These are phyloP conservation scores for Ploceus nigricollis DNA, from an alignment of 2,113 vertebrate genomes.

Conservation along the genomic window DNA sequence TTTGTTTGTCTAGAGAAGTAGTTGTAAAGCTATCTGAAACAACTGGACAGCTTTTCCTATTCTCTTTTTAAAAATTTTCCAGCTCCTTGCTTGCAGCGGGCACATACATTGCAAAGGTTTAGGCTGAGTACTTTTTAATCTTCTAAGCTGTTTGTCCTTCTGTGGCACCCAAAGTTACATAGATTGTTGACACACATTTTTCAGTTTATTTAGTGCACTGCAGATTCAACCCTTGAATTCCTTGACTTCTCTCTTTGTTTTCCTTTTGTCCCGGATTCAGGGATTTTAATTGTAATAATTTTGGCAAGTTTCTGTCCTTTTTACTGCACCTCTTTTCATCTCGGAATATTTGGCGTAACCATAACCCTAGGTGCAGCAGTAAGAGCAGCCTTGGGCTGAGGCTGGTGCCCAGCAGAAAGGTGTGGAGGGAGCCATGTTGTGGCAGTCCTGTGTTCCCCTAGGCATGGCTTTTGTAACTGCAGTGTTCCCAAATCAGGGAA, in stretches of 20 bases:
- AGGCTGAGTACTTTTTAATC: neutral
- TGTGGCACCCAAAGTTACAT: neutral
- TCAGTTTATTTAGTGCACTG: neutral
- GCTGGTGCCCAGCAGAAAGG: neutral
- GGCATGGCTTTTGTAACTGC: neutral
- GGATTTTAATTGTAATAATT: neutral
- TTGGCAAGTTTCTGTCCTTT: neutral
- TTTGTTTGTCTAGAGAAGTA: neutral
- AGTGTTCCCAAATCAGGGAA: neutral
- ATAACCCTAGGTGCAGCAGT: neutral
- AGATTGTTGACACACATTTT: neutral
- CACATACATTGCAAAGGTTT: neutral
- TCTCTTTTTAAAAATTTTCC: neutral
- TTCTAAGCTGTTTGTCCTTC: neutral
- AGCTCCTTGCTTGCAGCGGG: neutral
- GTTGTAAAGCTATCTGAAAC: neutral
- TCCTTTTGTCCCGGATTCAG: rapidly evolving
- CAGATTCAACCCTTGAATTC: neutral
- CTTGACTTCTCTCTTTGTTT: neutral
- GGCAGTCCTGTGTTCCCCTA: neutral
- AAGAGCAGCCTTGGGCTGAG: neutral
- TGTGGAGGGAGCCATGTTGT: neutral
- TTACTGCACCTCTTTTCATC: neutral
- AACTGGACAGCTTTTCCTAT: neutral
- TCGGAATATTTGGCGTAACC: no score